Evolutionary conservation across 2,113 vertebrate genomes (phyloP).

Genomic region (Columba livia): DNA sequence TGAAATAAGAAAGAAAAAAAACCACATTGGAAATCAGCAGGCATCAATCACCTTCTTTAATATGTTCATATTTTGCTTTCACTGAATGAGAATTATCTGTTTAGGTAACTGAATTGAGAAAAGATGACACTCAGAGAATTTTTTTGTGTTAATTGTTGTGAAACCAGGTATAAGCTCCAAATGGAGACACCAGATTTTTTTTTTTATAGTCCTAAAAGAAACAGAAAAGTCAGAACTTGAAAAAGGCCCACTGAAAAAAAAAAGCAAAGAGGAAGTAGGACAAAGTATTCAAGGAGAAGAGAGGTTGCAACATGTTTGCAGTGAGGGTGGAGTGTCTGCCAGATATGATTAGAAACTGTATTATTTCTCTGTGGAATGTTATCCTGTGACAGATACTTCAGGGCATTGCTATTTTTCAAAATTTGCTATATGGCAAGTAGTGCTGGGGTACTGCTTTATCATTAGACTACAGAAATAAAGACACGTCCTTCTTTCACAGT

Average conservation of each 20-base stretch:
- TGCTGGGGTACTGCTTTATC: neutral
- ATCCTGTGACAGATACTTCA: neutral
- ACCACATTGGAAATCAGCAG: neutral
- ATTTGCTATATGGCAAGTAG: neutral
- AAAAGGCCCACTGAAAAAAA: neutral
- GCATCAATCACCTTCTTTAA: neutral
- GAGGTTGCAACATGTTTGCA: neutral
- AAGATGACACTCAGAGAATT: neutral
- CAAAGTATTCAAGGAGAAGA: neutral
- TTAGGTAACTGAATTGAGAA: neutral
- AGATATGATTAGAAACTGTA: neutral
- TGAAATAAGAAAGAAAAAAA: neutral
- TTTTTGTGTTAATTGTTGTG: neutral
- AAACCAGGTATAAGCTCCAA: neutral
- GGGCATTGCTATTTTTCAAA: neutral
- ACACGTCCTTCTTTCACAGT: neutral
- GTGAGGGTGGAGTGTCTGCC: neutral
- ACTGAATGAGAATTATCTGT: neutral
- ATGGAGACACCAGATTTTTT: neutral
- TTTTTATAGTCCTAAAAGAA: neutral
- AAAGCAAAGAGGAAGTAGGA: neutral
- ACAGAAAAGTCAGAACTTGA: neutral
- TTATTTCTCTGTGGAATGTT: neutral
- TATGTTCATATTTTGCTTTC: neutral
- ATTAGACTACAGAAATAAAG: neutral